Base-by-base conservation (phyloP, 2,888 invertebrate species). In the Ellobium chinense region DNA sequence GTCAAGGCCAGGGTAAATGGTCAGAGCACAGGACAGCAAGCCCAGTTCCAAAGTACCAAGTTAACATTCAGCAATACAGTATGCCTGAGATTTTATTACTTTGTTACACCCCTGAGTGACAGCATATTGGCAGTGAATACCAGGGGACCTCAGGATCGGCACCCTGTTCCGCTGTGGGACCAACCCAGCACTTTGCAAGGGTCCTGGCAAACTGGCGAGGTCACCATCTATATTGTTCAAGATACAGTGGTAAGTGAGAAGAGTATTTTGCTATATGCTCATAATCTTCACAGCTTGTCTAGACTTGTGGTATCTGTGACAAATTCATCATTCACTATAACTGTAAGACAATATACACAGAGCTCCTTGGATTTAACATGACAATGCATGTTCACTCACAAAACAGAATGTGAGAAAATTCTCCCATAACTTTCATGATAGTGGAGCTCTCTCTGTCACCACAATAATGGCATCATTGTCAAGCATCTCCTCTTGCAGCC, bases 71-170 rank as follows among this genome's bases (percentile, higher is more conserved):
- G 37, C 27, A 24, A 37, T 60, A 29, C 72, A 46, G 60, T 72
- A 12, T 72, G 72, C 37, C 24, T 72, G 58, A 29, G 37, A 56
- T 58, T 60, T 27, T 72, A 37, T 27, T 72, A 72, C 29, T 72
- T 60, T 36, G 18, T 72, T 21, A 60, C 72, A 60, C 37, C 60
- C 24, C 4, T 14, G 1, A 58, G 72, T 60, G 72, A 72, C 36
- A 72, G 72, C 56, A n/a, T 12, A 9, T 24, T 72, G 37, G 58
- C 46, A 7, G 56, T 72, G 18, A 58, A 72, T 24, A 72, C 72
- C 24, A 34, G 36, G 54, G 72, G 72, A 36, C 72, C 72, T 21
- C 72, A 72, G 72, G 72, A 72, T 14, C 56, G 36, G 36, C 72
- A 60, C n/a, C 36, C 58, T 18, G 36, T 72, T 58, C 58, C 36